Percentiles rank a stretch among this genome's conserved stretches.
Conservation (phyloP, 1,140 invertebrate species). For the Trialeurodes vaporariorum region DNA sequence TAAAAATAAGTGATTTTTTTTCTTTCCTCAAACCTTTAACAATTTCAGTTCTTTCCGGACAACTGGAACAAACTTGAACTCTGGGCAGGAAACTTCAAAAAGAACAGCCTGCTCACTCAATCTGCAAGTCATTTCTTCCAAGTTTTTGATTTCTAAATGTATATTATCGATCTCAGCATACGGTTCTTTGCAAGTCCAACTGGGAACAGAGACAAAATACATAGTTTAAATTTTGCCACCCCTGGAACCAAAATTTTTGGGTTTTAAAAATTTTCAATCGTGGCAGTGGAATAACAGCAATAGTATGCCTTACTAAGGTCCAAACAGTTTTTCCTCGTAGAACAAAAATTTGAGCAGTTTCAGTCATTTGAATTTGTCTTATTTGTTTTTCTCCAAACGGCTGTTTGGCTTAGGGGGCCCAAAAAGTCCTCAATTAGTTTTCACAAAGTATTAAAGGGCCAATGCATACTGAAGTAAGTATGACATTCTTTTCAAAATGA, state of each 20-base stretch:
- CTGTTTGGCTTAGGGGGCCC: too few species aligned
- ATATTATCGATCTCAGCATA: slow-evolving; percentile 64
- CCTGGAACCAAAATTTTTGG: too few species aligned
- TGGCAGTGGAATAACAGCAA: too few species aligned
- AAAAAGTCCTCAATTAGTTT: too few species aligned
- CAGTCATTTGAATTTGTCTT: too few species aligned
- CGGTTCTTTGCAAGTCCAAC: slow-evolving; percentile 51
- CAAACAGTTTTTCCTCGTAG: too few species aligned
- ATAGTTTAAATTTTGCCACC: background rate
- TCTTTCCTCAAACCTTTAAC: slow-evolving; percentile 42
- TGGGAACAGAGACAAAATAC: slow-evolving; percentile 31
- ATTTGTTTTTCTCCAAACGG: too few species aligned
- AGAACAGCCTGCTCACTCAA: slow-evolving; percentile 63
- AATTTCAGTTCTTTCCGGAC: slow-evolving; percentile 65
- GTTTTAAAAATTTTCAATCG: too few species aligned
- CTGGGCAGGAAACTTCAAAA: slow-evolving; percentile 75
- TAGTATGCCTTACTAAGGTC: too few species aligned
- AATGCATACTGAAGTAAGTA: background rate
- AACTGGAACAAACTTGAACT: slow-evolving; percentile 62
- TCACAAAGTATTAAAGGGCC: too few species aligned
- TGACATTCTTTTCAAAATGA: background rate
- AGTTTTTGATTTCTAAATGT: slow-evolving; percentile 47
- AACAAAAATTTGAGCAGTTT: too few species aligned
- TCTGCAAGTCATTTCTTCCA: slow-evolving; percentile 55
- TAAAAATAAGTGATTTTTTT: too few species aligned